Conservation (phyloP, 2,113 vertebrate genomes). For the Myrmecophaga tridactyla region DNA sequence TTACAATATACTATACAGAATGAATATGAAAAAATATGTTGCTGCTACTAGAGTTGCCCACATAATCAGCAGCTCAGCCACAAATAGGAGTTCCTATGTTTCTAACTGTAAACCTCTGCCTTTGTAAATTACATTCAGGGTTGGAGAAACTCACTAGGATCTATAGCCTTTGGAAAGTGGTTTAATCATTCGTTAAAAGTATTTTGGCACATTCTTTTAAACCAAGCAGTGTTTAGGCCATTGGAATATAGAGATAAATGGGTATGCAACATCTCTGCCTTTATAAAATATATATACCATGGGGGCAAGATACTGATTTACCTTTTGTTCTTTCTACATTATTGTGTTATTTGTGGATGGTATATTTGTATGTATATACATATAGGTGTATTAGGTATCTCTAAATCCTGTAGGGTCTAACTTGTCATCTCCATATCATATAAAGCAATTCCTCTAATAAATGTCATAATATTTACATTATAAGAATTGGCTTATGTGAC, state of each 20-base stretch:
- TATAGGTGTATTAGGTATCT: background rate
- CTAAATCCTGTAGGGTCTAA: too few relatives aligned
- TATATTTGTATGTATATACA: background rate
- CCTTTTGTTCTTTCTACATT: background rate
- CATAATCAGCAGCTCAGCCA: background rate
- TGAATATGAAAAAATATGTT: background rate
- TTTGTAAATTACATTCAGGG: background rate
- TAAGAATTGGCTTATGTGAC: too few relatives aligned
- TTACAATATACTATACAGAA: background rate
- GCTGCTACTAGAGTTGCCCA: background rate
- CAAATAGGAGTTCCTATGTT: background rate
- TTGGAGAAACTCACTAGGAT: background rate
- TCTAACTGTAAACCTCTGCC: background rate
- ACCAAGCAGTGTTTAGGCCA: background rate
- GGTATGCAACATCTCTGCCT: background rate
- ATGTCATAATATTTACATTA: too few relatives aligned
- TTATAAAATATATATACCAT: background rate
- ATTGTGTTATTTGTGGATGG: background rate
- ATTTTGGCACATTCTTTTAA: background rate
- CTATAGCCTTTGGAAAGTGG: background rate
- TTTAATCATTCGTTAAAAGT: background rate
- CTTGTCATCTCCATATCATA: too few relatives aligned
- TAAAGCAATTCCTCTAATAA: too few relatives aligned
- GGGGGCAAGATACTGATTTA: background rate
- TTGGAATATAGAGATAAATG: background rate